Base-by-base conservation (phyloP, 2,797 vertebrate species). In the Zenarchopterus dispar region DNA sequence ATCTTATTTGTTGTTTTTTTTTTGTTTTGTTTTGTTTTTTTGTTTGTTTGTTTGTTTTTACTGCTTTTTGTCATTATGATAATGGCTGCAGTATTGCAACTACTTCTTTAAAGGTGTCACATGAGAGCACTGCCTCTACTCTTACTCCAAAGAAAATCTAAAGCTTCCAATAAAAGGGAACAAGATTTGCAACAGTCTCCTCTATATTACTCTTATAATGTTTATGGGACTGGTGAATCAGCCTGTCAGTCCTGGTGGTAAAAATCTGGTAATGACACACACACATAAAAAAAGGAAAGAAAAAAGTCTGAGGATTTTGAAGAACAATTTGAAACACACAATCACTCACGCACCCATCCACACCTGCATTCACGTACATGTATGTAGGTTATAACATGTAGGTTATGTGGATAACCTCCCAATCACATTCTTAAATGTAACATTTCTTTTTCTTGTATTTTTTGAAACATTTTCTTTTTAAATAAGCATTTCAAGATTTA, bases 381-480 rank as follows among this genome's bases (percentile, higher is more conserved):
- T 21, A 46, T 28, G 28, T 28, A 28, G 28, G 45, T 10, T 47
- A 13, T 21, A 22, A 47, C 45, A 46, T 11, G 22, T 19, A 18
- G 23, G 41, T 44, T 24, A 19, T 22, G 19, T 33, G 21, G 45
- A 45, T 60, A 88, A 87, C 80, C 88, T 77, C 70, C 77, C 82
- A 73, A 68, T 88, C 85, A 93, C 91, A 91, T 92, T 92, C 91
- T 89, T 91, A 73, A 91, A 88, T 85, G 88, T 90, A 92, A 92
- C 90, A 90, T 88, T 90, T 89, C 72, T 84, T 85, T 84, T 80
- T 81, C 67, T 75, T 79, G 46, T 77, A 53, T 63, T 78, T 65
- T 22, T 88, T 88, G 81, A 67, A 46, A 83, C 55, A 63, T 87
- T 89, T 89, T 85, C 48, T 72, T 82, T 86, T 89, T 86, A 88